Evolutionary conservation across 2,797 vertebrate genomes (phyloP), one percentile per base, ranked within the genome.

Genomic region (Phalanger gymnotis): DNA sequence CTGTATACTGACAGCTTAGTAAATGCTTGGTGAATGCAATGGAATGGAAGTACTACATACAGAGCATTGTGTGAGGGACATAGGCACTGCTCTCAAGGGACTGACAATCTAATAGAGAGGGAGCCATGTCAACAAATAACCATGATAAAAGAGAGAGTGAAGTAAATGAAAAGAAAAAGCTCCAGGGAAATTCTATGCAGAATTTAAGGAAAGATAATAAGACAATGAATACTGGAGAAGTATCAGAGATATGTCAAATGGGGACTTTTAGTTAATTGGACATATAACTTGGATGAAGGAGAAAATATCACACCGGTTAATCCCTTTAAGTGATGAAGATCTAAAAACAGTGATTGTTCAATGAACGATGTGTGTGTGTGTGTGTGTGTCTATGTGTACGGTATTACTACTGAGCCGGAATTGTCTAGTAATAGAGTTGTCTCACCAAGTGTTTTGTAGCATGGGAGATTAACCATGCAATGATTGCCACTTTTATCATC

Each of bases 401-500:
- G 25, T 87, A 7, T 61, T 94, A 56, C 30, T 92, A 34, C 28
- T 94, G 92, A 93, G 53, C 53, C 91, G 87, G 94, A 96, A 93
- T 90, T 93, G 89, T 13, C 34, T 92, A 34, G 4, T 54, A 95
- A 52, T 51, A 57, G 34, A 94, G 53, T 94, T 53, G 51, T 94
- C 93, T 95, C 51, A 90, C 40, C 54, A 97, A 97, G 97, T 97
- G 55, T 97, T 98, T 98, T 0, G 96, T 95, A 96, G 96, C 0
- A 34, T 40, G 40, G 57, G 91, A 95, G 90, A 56, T 94, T 97
- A 97, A 89, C 90, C 97, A 97, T 97, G 97, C 97, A 97, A 91
- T 0, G 0, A 97, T 95, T 56, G 66, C n/a, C 51, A 93, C n/a
- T 97, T 98, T 98, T 97, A 96, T 98, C 96, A 98, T 97, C 93